phyloP scores from a whole-genome alignment of 1,140 invertebrate genomes.

The Phenacoccus solenopsis region DNA sequence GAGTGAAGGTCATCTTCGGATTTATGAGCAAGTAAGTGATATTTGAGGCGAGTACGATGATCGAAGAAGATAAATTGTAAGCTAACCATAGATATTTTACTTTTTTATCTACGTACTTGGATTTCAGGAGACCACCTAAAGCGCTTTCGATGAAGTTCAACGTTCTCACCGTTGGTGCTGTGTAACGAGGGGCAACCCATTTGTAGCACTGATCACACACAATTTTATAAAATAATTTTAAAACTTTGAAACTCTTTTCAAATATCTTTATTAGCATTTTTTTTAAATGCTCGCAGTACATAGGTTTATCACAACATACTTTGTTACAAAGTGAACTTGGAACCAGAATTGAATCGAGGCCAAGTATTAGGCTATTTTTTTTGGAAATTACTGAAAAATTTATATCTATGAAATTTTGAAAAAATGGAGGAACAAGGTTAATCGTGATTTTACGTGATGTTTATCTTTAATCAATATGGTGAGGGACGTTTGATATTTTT shows the following conservation, averaged over 20 bases:
- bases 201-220: neutral
- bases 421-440: too few species aligned
- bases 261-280: too few species aligned
- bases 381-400: too few species aligned
- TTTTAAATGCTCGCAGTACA: too few species aligned
- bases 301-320: too few species aligned
- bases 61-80: neutral
- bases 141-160: neutral
- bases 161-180: neutral
- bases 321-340: too few species aligned
- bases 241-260: neutral
- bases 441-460: neutral
- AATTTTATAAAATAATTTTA: neutral
- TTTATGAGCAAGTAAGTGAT: neutral
- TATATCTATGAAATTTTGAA: too few species aligned
- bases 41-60: neutral
- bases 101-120: neutral
- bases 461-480: too few species aligned
- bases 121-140: neutral
- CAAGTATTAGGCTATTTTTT: too few species aligned
- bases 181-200: neutral
- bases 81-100: neutral
- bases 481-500: too few species aligned
- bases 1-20: neutral
- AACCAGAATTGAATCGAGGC: too few species aligned